A percentile compares a stretch with the other conserved stretches of the same genome.
Conservation (phyloP, 1,140 invertebrate species). For the Apis dorsata region DNA sequence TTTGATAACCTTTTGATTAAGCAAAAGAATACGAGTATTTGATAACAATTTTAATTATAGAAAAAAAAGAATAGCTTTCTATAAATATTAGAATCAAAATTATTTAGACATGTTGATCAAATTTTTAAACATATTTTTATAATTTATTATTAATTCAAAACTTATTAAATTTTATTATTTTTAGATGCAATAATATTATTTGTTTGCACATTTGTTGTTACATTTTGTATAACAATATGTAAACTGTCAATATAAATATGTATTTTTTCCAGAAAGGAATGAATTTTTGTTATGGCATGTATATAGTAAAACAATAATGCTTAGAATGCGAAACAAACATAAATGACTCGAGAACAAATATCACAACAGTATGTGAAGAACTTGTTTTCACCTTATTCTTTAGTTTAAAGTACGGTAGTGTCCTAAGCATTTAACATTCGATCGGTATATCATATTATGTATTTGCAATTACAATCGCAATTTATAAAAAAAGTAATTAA, state of each 20-base stretch:
- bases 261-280: constrained; percentile 3
- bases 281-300: neutral
- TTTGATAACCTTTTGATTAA: neutral
- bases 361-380: constrained; percentile 12
- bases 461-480: constrained; percentile 21
- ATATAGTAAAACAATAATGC: constrained; percentile 7
- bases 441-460: constrained; percentile 11
- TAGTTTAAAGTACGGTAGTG: constrained; percentile 22
- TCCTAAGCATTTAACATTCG: constrained; percentile 9
- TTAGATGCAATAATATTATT: neutral
- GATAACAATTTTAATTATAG: neutral
- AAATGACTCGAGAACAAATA: constrained; percentile 28
- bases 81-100: neutral
- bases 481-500: constrained; percentile 5
- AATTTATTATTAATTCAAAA: neutral
- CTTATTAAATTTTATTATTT: constrained; percentile 27
- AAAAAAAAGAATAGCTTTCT: neutral
- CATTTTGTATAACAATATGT: constrained; percentile 9
- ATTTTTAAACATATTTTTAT: neutral
- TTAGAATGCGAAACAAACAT: constrained; percentile 39
- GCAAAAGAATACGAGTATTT: neutral
- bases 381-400: constrained; percentile 2
- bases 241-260: neutral
- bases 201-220: neutral
- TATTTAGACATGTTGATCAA: constrained; percentile 11